phyloP scores from a whole-genome alignment of 2,113 vertebrate species.

The Edolisoma coerulescens region DNA sequence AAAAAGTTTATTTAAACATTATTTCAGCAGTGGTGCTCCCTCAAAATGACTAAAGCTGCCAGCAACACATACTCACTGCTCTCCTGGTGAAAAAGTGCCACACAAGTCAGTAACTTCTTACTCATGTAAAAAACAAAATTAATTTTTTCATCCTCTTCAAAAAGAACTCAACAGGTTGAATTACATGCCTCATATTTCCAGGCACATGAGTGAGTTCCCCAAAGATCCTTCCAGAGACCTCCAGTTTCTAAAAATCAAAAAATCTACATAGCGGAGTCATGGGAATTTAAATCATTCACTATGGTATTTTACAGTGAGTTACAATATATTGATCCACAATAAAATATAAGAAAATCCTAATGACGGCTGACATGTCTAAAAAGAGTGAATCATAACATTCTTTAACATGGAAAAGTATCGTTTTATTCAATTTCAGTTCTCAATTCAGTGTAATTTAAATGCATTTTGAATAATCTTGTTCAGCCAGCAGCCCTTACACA shows the following conservation, averaged over 20 bases:
- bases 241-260: background rate
- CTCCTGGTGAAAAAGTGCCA: background rate
- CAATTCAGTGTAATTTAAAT: background rate
- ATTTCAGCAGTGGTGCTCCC: background rate
- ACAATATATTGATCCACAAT: background rate
- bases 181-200: background rate
- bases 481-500: background rate
- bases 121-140: background rate
- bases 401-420: rapidly evolving
- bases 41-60: background rate
- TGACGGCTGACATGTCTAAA: background rate
- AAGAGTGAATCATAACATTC: background rate
- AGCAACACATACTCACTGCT: background rate
- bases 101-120: background rate
- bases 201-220: background rate
- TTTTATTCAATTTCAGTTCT: background rate
- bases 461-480: background rate
- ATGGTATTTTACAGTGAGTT: background rate
- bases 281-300: background rate
- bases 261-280: rapidly evolving
- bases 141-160: background rate
- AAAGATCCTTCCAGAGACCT: background rate
- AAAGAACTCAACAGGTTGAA: background rate
- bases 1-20: background rate
- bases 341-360: background rate